A percentile compares a stretch with the other conserved stretches of the same genome.
These are phyloP conservation scores for Lamellibrachia luymesi DNA, from an alignment of 1,140 invertebrate species.

Conservation along the genomic window DNA sequence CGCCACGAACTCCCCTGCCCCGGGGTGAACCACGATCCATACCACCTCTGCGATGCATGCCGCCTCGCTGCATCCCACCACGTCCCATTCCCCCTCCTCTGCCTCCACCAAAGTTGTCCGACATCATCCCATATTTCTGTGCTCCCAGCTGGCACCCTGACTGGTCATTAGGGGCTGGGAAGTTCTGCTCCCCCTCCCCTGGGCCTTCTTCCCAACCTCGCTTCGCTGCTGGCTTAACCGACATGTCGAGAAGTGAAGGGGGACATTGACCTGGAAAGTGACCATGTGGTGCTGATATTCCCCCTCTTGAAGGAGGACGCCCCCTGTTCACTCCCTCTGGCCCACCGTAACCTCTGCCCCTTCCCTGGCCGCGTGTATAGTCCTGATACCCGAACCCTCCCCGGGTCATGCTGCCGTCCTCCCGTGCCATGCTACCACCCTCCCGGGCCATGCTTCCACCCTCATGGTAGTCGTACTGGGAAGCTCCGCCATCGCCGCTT, in stretches of 20 bases:
- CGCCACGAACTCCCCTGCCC: neutral
- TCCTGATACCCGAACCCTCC: neutral
- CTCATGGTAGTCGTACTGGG: neutral
- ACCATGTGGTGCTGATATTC: neutral
- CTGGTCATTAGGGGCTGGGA: neutral
- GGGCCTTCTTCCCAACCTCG: neutral
- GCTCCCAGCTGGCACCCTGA: too few species aligned
- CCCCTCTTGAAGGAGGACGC: neutral
- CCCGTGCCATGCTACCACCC: too few species aligned
- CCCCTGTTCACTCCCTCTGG: neutral
- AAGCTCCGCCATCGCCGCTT: neutral
- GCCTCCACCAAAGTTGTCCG: neutral
- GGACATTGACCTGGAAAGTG: neutral
- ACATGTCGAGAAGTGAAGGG: neutral
- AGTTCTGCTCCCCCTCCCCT: neutral
- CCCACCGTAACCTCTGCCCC: neutral
- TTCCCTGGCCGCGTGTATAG: neutral
- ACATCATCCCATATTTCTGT: neutral
- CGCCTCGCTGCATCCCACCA: neutral
- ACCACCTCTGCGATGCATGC: neutral
- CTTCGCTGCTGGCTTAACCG: neutral
- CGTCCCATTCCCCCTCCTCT: neutral
- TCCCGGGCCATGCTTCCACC: neutral
- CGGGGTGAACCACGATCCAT: neutral
- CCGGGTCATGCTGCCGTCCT: neutral